Evolutionary conservation across 1,140 invertebrate species (phyloP).

Genomic region (Leptinotarsa texana): DNA sequence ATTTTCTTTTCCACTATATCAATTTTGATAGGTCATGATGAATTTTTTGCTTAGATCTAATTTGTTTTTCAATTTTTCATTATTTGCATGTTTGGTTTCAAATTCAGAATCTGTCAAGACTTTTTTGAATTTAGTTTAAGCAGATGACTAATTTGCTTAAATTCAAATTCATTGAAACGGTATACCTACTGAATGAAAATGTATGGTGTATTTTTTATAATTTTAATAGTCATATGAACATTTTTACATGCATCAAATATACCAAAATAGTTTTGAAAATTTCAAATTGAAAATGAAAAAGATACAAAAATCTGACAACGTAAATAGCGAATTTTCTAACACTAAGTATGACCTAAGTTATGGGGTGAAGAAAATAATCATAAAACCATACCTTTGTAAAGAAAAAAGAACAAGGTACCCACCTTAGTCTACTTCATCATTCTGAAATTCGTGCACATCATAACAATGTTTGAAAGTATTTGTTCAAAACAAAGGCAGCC

Average conservation of each 20-base stretch:
- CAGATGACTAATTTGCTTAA: no score
- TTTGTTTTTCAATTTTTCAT: no score
- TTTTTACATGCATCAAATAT: slow-evolving; percentile 50
- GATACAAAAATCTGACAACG: slow-evolving; percentile 29
- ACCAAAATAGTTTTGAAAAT: slow-evolving; percentile 44
- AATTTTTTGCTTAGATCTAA: no score
- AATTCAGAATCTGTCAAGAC: no score
- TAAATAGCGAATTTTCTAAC: slow-evolving; percentile 39
- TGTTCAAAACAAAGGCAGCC: slow-evolving; percentile 13
- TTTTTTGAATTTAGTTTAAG: no score
- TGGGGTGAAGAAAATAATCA: slow-evolving; percentile 30
- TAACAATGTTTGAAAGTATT: slow-evolving; percentile 28
- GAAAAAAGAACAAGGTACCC: slow-evolving; percentile 37
- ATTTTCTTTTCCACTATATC: no score
- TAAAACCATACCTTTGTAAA: slow-evolving; percentile 40
- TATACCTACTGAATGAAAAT: background rate
- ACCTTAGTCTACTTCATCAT: slow-evolving; percentile 35
- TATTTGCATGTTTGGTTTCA: no score
- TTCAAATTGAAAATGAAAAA: slow-evolving; percentile 27
- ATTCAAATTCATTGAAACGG: no score
- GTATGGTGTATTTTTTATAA: slow-evolving; percentile 21
- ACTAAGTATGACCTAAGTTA: slow-evolving; percentile 39
- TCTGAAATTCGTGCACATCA: slow-evolving; percentile 6
- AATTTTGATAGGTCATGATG: no score
- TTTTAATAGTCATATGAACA: slow-evolving; percentile 52